Evolutionary conservation across 2,888 invertebrate species (phyloP).

Genomic region (Crematogaster levior): DNA sequence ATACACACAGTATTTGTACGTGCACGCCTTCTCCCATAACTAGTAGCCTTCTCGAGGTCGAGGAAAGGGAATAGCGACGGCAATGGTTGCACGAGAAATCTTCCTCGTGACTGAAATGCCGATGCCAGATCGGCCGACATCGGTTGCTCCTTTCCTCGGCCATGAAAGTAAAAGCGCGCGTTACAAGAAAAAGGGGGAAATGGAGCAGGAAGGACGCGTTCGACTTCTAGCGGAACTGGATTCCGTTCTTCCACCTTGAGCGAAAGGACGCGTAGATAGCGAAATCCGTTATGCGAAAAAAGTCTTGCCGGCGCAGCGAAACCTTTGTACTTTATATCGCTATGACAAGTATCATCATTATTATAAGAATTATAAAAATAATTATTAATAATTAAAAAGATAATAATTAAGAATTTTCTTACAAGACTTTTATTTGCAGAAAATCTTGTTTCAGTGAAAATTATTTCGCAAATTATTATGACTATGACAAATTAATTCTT

Average conservation of each 20-base stretch:
- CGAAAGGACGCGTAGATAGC: background rate
- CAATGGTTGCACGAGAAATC: slow-evolving; percentile 71
- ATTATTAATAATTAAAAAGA: no score
- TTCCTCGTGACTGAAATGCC: slow-evolving; percentile 72
- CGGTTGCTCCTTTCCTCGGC: slow-evolving; percentile 69
- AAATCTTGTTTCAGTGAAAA: background rate
- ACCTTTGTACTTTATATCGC: background rate
- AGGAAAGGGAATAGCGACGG: slow-evolving; percentile 70
- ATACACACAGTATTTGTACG: background rate
- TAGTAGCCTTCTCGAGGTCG: slow-evolving; percentile 68
- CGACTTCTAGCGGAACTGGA: slow-evolving; percentile 18
- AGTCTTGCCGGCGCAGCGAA: background rate
- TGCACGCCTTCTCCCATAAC: background rate
- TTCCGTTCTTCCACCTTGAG: slow-evolving; percentile 11
- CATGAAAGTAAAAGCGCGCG: slow-evolving; percentile 75
- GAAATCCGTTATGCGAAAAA: background rate
- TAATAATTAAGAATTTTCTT: background rate
- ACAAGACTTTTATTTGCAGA: background rate
- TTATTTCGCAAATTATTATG: background rate
- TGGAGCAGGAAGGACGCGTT: slow-evolving; percentile 67
- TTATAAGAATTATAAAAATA: background rate
- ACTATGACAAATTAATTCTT: background rate
- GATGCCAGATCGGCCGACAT: slow-evolving; percentile 48
- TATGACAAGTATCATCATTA: background rate
- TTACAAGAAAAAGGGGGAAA: slow-evolving; percentile 61